Evolutionary conservation across 2,113 vertebrate genomes (phyloP).

Genomic region (Pseudopodoces humilis): DNA sequence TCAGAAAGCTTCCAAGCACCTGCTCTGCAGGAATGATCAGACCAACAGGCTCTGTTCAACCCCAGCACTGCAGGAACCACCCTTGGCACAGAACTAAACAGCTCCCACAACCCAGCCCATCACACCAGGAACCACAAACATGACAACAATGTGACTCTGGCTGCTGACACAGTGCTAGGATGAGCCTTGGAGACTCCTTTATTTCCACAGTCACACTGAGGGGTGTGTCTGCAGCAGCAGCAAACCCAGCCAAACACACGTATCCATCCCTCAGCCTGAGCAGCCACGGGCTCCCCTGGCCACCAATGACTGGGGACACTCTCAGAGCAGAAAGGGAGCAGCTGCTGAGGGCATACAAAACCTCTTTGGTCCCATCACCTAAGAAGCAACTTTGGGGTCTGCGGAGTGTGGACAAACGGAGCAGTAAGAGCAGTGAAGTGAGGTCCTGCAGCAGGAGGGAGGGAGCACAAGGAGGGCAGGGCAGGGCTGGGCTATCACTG

Average conservation of each 20-base stretch:
- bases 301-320: neutral
- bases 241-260: neutral
- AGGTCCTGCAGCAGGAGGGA: neutral
- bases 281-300: fast-evolving
- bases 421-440: neutral
- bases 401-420: fast-evolving
- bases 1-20: neutral
- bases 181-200: conserved; percentile 8
- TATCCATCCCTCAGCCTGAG: neutral
- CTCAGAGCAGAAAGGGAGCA: neutral
- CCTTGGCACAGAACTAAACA: fast-evolving
- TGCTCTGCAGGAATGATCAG: neutral
- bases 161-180: neutral
- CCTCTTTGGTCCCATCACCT: neutral
- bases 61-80: neutral
- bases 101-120: neutral
- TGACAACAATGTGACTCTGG: neutral
- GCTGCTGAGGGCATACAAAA: neutral
- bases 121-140: neutral
- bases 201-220: neutral
- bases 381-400: neutral
- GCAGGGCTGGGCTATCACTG: neutral
- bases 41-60: neutral
- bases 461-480: neutral
- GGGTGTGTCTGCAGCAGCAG: neutral